phyloP scores from a whole-genome alignment of 2,113 vertebrate species.

The Tachysurus vachellii region DNA sequence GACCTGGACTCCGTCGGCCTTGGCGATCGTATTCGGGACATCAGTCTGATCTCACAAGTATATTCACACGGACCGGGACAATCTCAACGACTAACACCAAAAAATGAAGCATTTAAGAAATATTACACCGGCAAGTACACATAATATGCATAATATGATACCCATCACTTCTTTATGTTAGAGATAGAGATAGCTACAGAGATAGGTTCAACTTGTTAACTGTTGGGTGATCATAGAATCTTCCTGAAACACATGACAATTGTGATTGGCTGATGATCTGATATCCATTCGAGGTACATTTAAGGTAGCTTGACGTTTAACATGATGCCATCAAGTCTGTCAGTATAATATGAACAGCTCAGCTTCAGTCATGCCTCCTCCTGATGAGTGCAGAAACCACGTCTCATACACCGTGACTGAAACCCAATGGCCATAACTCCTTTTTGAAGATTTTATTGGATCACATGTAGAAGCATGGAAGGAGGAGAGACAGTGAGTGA shows the following conservation, averaged over 20 bases:
- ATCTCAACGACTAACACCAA: constrained; percentile 71
- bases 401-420: not conserved
- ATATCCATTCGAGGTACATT: not conserved
- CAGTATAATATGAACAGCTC: not conserved
- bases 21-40: constrained; percentile 88
- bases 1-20: constrained; percentile 89
- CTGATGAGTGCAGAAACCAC: not conserved
- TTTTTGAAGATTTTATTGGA: not conserved
- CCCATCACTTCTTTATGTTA: not conserved
- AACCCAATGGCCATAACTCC: not conserved
- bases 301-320: not conserved
- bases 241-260: not conserved
- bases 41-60: constrained; percentile 79
- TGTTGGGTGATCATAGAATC: not conserved
- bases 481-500: not conserved
- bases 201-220: not conserved
- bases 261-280: not conserved
- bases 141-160: not conserved
- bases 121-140: constrained; percentile 84
- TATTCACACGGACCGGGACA: constrained; percentile 59
- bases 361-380: not conserved
- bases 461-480: not conserved
- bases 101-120: constrained; percentile 84
- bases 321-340: not conserved
- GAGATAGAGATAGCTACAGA: not conserved